Base-by-base conservation (phyloP, 2,888 invertebrate species). In the Troglohyphantes excavatus region DNA sequence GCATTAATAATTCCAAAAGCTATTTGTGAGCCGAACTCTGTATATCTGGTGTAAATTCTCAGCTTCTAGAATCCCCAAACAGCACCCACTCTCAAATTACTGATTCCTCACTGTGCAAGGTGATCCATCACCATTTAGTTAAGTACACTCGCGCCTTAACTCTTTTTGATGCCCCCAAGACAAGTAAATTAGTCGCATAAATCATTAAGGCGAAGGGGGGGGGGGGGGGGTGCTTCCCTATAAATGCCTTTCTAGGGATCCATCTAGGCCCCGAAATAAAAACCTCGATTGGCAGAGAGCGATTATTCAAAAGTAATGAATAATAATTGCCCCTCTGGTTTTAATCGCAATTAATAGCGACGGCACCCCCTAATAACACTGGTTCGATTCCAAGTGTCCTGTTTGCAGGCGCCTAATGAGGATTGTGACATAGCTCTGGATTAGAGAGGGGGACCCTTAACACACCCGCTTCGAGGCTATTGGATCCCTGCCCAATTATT, bases 401-500 rank as follows among this genome's bases (percentile, higher is more conserved):
- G 68, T 82, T 61, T 84, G 59, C 17, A n/a, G 53, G 13, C n/a
- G 76, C 33, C 78, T 86, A 86, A 86, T 86, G 85, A 86, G 85
- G 76, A 70, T 68, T 59, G 73, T 84, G 82, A 46, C 46, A 73
- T 67, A 46, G 68, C 43, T 33, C 33, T 39, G 73, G 83, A 83
- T 83, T 83, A 83, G 53, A 23, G 43, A 59, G 43, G 63, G 73
- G 65, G 59, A 26, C 63, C 83, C 70, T 83, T 72, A 19, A 72
- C 73, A 63, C 61, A 23, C 53, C 70, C 29, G 68, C 81, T 68
- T 19, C 68, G 46, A 39, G 70, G 75, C 83, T 43, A 83, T 83
- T 78, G 85, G 85, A 78, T 86, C 85, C 68, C 76, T 86, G 76
- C 85, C 85, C 85, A 86, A 86, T 86, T 86, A 86, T 86, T 86